A percentile compares a stretch with the other conserved stretches of the same genome.
phyloP scores from a whole-genome alignment of 1,140 invertebrate genomes.

The Cydia strobilella region DNA sequence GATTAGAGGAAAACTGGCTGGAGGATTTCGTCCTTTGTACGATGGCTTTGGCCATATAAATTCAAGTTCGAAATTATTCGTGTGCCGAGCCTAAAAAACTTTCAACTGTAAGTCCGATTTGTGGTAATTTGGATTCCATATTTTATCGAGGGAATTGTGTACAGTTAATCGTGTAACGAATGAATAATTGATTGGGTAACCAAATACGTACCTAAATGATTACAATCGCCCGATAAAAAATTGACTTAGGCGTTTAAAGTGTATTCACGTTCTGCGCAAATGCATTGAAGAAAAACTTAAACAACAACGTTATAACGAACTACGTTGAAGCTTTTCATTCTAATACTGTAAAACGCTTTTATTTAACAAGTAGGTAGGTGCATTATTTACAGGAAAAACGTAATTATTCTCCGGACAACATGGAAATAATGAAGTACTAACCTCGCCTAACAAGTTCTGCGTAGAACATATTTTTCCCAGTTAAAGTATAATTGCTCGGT shows the following conservation, averaged over 20 bases:
- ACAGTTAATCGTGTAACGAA: no score
- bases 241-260: no score
- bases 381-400: neutral
- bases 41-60: neutral
- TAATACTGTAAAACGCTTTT: neutral
- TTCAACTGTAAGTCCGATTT: neutral
- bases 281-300: no score
- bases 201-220: no score
- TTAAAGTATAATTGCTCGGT: neutral
- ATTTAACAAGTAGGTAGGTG: neutral
- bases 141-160: no score
- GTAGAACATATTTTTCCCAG: slow-evolving; percentile 1
- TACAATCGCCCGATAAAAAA: no score
- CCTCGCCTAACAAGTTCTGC: neutral
- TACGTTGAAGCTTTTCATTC: no score
- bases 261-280: no score
- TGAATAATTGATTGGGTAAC: no score
- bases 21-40: neutral
- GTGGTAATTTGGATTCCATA: no score
- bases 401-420: neutral
- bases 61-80: neutral
- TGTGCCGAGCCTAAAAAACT: neutral
- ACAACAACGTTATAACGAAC: no score
- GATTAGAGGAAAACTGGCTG: slow-evolving; percentile 5
- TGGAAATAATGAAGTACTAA: neutral